Percentiles rank a stretch among this genome's conserved stretches.
phyloP scores from a whole-genome alignment of 2,888 invertebrate species.

The Periphyllus acericola region DNA sequence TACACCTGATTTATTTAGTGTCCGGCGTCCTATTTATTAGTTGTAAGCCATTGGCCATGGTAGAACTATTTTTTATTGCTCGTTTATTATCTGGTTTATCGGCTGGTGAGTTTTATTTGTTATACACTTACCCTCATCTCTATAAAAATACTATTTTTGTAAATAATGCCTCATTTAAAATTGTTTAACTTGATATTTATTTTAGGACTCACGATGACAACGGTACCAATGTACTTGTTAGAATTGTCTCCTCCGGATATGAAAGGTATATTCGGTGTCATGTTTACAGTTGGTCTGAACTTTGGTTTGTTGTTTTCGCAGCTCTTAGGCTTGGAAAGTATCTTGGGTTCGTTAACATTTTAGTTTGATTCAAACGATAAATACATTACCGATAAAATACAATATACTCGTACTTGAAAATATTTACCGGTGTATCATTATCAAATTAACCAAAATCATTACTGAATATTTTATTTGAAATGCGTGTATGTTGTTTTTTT shows the following conservation, averaged over 20 bases:
- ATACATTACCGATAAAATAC: neutral
- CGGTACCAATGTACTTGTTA: constrained; percentile 90
- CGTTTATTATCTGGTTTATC: constrained; percentile 81
- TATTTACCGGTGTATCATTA: neutral
- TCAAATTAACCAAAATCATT: neutral
- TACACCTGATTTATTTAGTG: constrained; percentile 75
- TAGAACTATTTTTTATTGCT: constrained; percentile 83
- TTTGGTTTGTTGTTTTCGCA: constrained; percentile 81
- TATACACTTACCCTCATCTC: neutral
- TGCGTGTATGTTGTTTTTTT: constrained; percentile 29
- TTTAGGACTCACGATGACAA: constrained; percentile 83
- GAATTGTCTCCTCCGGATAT: constrained; percentile 83
- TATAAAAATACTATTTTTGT: neutral
- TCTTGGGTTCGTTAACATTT: constrained; percentile 72
- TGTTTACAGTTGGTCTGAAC: constrained; percentile 84
- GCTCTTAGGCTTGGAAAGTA: constrained; percentile 74
- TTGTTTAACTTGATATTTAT: constrained; percentile 65
- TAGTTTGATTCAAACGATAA: neutral
- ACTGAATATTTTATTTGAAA: neutral
- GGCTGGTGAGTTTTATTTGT: constrained; percentile 71
- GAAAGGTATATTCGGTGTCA: constrained; percentile 86
- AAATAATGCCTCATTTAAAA: constrained; percentile 4
- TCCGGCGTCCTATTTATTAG: constrained; percentile 78
- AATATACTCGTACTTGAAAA: too few species aligned
- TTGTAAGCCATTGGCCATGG: constrained; percentile 76